These are phyloP conservation scores for Sebastes trivittatus DNA, from an alignment of 2,797 vertebrate species.

Conservation along the genomic window DNA sequence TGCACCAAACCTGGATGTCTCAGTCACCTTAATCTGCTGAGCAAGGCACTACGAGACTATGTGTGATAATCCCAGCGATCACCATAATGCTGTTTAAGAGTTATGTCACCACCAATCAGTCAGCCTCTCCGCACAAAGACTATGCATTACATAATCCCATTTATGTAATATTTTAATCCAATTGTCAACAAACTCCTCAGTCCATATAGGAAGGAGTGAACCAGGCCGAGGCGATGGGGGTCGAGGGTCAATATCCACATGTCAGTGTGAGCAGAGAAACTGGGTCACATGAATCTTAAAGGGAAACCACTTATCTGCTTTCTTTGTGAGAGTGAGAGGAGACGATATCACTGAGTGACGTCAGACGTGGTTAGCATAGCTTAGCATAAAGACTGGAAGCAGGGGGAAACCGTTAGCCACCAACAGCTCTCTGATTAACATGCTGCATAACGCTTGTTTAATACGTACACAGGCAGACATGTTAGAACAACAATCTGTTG, in stretches of 20 bases:
- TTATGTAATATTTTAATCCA: slow-evolving; percentile 57
- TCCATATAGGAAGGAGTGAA: neutral
- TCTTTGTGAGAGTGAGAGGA: neutral
- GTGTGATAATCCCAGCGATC: neutral
- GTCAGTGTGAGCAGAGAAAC: neutral
- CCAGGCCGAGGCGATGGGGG: neutral
- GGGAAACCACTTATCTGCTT: neutral
- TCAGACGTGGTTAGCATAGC: neutral
- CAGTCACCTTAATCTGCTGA: neutral
- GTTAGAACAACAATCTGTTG: too few species aligned
- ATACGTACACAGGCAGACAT: neutral
- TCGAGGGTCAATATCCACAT: neutral
- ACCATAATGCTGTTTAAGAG: neutral
- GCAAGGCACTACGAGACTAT: neutral
- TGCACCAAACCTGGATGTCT: neutral
- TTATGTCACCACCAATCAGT: slow-evolving; percentile 21
- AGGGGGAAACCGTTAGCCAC: neutral
- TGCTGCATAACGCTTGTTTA: neutral
- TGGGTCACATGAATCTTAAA: neutral
- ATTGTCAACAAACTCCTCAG: slow-evolving; percentile 4
- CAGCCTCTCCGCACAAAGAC: slow-evolving; percentile 17
- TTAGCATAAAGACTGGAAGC: neutral
- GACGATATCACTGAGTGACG: neutral
- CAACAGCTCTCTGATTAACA: neutral
- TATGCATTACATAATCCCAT: slow-evolving; percentile 35